A percentile compares a stretch with the other conserved stretches of the same genome.
Conservation (phyloP, 1,140 invertebrate genomes). For the Drosophila auraria region DNA sequence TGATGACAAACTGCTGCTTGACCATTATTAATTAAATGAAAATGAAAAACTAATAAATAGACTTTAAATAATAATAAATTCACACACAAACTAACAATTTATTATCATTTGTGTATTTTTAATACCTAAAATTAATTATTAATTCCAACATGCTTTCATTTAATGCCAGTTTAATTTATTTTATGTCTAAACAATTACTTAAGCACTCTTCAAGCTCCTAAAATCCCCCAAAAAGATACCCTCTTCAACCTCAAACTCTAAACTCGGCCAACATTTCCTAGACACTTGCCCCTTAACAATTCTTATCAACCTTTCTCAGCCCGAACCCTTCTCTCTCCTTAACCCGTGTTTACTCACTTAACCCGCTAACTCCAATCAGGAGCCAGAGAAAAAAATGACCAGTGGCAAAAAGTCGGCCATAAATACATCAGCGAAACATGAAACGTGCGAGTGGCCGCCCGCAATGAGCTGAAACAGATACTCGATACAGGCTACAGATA, state of each 20-base stretch:
- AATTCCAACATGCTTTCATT: not conserved
- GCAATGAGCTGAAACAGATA: slow-evolving; percentile 35
- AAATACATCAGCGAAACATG: slow-evolving; percentile 55
- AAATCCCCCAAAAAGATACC: not conserved
- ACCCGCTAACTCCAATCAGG: slow-evolving; percentile 33
- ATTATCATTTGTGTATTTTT: not conserved
- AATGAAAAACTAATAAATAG: not conserved
- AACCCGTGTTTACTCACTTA: slow-evolving; percentile 11
- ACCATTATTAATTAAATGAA: not conserved
- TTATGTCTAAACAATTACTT: not conserved
- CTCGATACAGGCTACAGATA: slow-evolving; percentile 23
- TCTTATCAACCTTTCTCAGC: slow-evolving; percentile 11
- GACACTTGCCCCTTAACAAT: slow-evolving; percentile 1
- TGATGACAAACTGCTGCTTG: not conserved
- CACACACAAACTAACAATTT: no score
- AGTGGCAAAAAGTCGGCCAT: slow-evolving; percentile 39
- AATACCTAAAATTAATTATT: not conserved
- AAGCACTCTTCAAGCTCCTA: not conserved
- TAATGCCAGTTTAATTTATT: not conserved
- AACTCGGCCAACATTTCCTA: slow-evolving; percentile 15
- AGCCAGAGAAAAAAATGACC: slow-evolving; percentile 15
- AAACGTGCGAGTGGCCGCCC: slow-evolving; percentile 36
- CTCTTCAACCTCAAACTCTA: not conserved
- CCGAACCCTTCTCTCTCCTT: not conserved
- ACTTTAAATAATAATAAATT: not conserved